Base-by-base conservation (phyloP, 1,140 invertebrate genomes). In the Acyrthosiphon pisum region DNA sequence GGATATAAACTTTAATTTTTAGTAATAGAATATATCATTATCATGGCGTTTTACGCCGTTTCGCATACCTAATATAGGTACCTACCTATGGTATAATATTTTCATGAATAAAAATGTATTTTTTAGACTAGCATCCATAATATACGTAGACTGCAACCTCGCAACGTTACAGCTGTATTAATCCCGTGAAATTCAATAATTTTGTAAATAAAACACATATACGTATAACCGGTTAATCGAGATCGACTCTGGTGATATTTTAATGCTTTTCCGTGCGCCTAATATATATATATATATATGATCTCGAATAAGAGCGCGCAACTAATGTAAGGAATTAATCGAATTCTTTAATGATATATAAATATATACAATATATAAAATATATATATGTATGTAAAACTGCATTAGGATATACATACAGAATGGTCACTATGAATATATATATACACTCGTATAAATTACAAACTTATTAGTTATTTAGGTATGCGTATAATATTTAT, bases 201-300 rank as follows among this genome's bases (percentile, higher is more conserved):
- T 88, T 87, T 87, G n/a, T 87, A 18, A 44, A 87, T 88, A 88
- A 88, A 50, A 35, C n/a, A 76, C 60, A 76, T n/a, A 76, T 76
- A 76, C n/a, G 41, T 86, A 86, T 86, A 88, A 88, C 86, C 86
- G 86, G 86, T 88, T 88, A 88, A 88, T 88, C 86, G 46, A 35
- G 86, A 50, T 88, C 30, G 14, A n/a, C 46, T 88, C 30, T 48
- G 84, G 44, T 46, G 84, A 87, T 87, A 46, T 87, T 87, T 87
- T 87, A 44, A 46, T 87, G 23, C 84, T 46, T 86, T 86, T 46
- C 18, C 84, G 26, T 6, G 14, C 11, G 30, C 60, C n/a, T n/a
- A n/a, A 68, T 68, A 68, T 68, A 11, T 60, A 26, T 56, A 56
- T 26, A 9, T 56, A 56, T 60, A 30, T 50, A n/a, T 68, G 9